Percentiles rank a stretch among this genome's conserved stretches.
Conservation (phyloP, 2,888 invertebrate species). For the Chloromyia formosa region DNA sequence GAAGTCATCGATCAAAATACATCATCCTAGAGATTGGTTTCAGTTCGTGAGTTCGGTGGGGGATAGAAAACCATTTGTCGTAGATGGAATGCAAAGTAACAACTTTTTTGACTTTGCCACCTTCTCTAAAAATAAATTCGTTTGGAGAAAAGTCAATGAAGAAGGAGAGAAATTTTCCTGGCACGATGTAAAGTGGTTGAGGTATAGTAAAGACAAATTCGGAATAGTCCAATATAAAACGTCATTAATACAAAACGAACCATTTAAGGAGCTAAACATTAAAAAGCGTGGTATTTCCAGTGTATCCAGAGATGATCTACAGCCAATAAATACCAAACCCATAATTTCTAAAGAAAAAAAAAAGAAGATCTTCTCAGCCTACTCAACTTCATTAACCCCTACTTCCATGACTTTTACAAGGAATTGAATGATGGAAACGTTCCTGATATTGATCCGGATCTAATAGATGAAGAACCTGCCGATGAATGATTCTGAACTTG, state of each 20-base stretch:
- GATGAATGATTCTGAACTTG: no score
- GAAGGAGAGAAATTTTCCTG: background rate
- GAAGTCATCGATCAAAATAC: constrained; percentile 45
- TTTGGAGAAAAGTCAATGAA: background rate
- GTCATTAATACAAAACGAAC: background rate
- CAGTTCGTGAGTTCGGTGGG: constrained; percentile 46
- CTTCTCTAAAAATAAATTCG: background rate
- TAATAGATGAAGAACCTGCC: no score
- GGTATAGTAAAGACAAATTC: background rate
- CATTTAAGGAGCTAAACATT: background rate
- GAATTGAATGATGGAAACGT: no score
- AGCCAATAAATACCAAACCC: no score
- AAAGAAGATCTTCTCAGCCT: no score
- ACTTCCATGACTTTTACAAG: no score
- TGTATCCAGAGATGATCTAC: no score
- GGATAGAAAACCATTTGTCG: constrained; percentile 47
- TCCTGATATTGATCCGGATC: no score
- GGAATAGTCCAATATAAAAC: background rate
- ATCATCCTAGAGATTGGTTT: constrained; percentile 50
- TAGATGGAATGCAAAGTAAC: constrained; percentile 46
- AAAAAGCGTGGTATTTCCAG: no score
- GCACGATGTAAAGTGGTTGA: background rate
- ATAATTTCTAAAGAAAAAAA: no score
- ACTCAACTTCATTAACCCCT: no score
- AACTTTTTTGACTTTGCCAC: constrained; percentile 45